phyloP scores from a whole-genome alignment of 92 coral and sea anemone genomes.

The Bergia puertoricense region DNA sequence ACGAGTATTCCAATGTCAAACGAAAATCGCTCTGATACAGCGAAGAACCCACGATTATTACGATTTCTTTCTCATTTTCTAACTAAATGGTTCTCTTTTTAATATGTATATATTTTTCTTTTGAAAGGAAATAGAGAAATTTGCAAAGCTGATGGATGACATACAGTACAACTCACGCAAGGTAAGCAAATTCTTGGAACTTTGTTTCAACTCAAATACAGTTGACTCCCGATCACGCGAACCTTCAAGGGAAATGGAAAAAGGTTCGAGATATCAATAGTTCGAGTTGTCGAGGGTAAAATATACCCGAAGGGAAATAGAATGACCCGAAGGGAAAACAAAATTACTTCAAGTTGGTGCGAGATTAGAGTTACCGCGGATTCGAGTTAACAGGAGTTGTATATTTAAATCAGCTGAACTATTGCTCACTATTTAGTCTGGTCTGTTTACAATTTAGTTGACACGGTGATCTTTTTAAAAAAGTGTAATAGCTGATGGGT shows the following conservation, averaged over 20 bases:
- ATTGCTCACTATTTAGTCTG: not conserved
- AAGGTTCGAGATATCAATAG: too few species aligned
- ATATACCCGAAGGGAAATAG: too few species aligned
- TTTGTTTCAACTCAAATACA: not conserved
- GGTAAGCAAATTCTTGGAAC: slow-evolving; percentile 50
- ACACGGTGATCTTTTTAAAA: not conserved
- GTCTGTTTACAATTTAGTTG: not conserved
- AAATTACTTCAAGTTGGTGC: too few species aligned
- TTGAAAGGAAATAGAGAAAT: slow-evolving; percentile 90
- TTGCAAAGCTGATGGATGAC: slow-evolving; percentile 89
- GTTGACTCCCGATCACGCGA: not conserved
- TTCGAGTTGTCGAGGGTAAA: too few species aligned
- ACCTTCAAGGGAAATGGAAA: too few species aligned
- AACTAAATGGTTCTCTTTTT: not conserved
- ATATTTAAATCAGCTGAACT: not conserved
- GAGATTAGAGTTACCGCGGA: too few species aligned
- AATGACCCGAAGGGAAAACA: too few species aligned
- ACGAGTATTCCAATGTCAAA: too few species aligned
- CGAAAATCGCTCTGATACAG: not conserved
- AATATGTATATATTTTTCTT: not conserved
- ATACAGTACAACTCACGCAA: slow-evolving; percentile 96
- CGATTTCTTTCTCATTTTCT: not conserved
- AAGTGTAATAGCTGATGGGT: not conserved
- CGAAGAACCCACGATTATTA: not conserved
- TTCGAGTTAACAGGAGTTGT: too few species aligned